Base-by-base conservation (phyloP, 2,888 invertebrate species). In the Tetropium fuscum region DNA sequence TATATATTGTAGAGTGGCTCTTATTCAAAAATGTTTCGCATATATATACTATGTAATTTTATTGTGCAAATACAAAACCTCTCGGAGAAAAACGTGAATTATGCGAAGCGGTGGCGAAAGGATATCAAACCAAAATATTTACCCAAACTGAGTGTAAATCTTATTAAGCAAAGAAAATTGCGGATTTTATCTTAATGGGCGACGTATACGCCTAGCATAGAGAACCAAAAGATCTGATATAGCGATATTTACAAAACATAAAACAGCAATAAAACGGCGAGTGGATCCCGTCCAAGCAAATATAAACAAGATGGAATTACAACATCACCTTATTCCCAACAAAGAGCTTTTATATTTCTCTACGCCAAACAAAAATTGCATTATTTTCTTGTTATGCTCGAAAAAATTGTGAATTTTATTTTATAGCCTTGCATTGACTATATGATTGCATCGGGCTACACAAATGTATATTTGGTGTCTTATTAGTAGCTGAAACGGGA, bases 291-390 rank as follows among this genome's bases (percentile, higher is more conserved):
- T 58, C 57, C 57, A 48, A 58, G 53, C 51, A 53, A 61, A 53
- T 57, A 56, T 43, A 60, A 60, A 60, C 56, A 60, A 44, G 57
- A 51, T 57, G 47, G 53, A 53, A 53, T 60, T 48, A 48, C 53
- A 22, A 27, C 53, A 19, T 45, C 48, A 40, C 56, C 53, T 53
- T 53, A 53, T 36, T 43, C 20, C 32, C 11, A 20, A 43, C 53
- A 43, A 43, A 56, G 13, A 43, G 47, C 48, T 40, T 56, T 49
- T 41, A 57, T 57, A 49, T 27, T 57, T 49, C 44, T 16, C 16
- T 41, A 16, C 19, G 13, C 27, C 15, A 22, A 34, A 43, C 20
- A 27, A 30, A 18, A 10, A 47, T 36, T 10, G 18, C 36, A 38
- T 25, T 49, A 49, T 8, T 15, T 49, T 48, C 30, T 10, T 22